Evolutionary conservation across 1,140 invertebrate genomes (phyloP).

Genomic region (Drosophila pseudoananassae): DNA sequence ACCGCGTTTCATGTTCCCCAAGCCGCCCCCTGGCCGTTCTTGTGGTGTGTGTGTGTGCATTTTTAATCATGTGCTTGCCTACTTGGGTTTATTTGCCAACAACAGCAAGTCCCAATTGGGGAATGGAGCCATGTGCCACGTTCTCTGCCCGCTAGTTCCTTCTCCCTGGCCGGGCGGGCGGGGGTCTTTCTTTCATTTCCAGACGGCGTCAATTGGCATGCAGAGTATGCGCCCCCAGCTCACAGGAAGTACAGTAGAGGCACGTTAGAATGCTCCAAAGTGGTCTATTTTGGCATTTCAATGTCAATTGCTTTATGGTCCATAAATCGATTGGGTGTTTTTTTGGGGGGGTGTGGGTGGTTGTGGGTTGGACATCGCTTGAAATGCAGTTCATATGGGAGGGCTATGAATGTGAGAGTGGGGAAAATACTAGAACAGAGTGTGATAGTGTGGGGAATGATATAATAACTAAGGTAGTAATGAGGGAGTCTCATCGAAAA

Average conservation of each 20-base stretch:
- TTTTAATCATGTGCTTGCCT: conserved; percentile 80
- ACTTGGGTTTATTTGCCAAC: conserved; percentile 63
- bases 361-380: too few relatives aligned
- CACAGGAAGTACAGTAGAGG: conserved; percentile 68
- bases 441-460: too few relatives aligned
- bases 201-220: conserved; percentile 14
- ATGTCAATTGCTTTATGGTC: conserved; percentile 53
- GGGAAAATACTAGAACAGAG: too few relatives aligned
- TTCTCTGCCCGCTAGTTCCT: conserved; percentile 76
- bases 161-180: conserved; percentile 10
- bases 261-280: conserved; percentile 59
- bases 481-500: too few relatives aligned
- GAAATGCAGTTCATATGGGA: conserved; percentile 47
- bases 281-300: conserved; percentile 65
- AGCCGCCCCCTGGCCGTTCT: neutral
- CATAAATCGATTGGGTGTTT: conserved; percentile 57
- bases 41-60: conserved; percentile 49
- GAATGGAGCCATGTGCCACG: conserved; percentile 71
- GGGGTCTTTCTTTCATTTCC: conserved; percentile 27
- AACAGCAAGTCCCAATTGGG: conserved; percentile 64
- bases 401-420: conserved; percentile 3
- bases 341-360: too few relatives aligned
- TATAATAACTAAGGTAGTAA: conserved; percentile 3
- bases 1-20: conserved; percentile 33
- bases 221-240: conserved; percentile 4